These are phyloP conservation scores for Lepidochitona cinerea DNA, from an alignment of 2,888 invertebrate genomes.

Conservation along the genomic window DNA sequence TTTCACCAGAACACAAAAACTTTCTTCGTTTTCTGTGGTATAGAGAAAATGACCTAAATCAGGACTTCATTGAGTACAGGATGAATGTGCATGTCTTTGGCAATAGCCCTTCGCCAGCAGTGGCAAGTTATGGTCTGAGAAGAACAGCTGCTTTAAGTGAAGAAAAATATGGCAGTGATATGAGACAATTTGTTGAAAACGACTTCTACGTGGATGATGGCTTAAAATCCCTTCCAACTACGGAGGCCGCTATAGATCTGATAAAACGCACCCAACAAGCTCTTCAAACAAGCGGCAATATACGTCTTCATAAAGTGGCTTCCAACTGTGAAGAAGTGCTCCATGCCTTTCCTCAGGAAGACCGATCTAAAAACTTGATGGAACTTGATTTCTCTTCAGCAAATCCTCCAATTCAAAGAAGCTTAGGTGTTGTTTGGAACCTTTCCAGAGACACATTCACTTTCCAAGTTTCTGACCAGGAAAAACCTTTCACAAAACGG, in stretches of 20 bases:
- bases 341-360: neutral
- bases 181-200: neutral
- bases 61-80: no score
- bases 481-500: slow-evolving; percentile 18
- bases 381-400: neutral
- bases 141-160: neutral
- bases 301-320: neutral
- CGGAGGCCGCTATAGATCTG: neutral
- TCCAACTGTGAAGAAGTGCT: neutral
- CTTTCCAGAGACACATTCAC: neutral
- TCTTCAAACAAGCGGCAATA: neutral
- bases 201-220: neutral
- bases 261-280: neutral
- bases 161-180: neutral
- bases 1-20: neutral
- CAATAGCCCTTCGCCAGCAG: no score
- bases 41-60: neutral
- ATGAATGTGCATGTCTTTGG: neutral
- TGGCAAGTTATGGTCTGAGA: neutral
- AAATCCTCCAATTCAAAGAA: neutral
- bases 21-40: neutral
- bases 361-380: neutral
- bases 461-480: neutral
- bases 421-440: slow-evolving; percentile 10
- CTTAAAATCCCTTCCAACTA: neutral